Base-by-base conservation (phyloP, 2,113 vertebrate species). In the Indri indri region DNA sequence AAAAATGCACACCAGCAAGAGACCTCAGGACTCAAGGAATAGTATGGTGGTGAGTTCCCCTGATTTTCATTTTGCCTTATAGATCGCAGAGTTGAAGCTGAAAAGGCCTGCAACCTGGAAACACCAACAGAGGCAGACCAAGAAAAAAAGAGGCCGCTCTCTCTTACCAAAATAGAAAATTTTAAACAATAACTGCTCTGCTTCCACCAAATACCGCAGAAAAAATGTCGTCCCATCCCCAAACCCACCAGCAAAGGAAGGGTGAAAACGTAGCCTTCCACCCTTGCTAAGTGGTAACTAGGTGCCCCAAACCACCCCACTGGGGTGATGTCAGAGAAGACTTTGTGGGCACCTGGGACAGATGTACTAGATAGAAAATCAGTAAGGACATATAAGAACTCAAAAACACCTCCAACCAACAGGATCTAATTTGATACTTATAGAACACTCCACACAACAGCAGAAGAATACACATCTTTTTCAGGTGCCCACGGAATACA, bases 391-490 rank as follows among this genome's bases (percentile, higher is more conserved):
- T 34, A 59, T 30, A 91, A 86, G 65, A 93, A 84, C 30, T 89
- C 95, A 93, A 76, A 16, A 70, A 63, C 22, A 42, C 50, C 16
- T 22, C 93, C 30, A 77, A 23, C 16, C n/a, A 96, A 89, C 9
- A 74, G 76, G n/a, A 54, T 63, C 61, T 52, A 32, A 89, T 77
- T 76, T 52, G 17, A 70, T 30, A 70, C 93, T 89, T 93, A 89
- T 32, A 84, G 42, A 93, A 84, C 23, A 54, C 13, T n/a, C 63
- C 34, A 83, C 76, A 68, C 90, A 93, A 93, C 77, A 92, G 68
- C 40, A 84, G 77, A 95, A 80, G 37, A 92, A 74, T 88, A 83
- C 3, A 32, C 47, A 61, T 88, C 74, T 40, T 89, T 92, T 92
- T 88, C 95, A 84, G 83, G 70, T 40, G 59, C 13, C 65, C 70